Percentiles rank a stretch among this genome's conserved stretches.
Conservation (phyloP, 2,113 vertebrate genomes). For the Fregata magnificens region DNA sequence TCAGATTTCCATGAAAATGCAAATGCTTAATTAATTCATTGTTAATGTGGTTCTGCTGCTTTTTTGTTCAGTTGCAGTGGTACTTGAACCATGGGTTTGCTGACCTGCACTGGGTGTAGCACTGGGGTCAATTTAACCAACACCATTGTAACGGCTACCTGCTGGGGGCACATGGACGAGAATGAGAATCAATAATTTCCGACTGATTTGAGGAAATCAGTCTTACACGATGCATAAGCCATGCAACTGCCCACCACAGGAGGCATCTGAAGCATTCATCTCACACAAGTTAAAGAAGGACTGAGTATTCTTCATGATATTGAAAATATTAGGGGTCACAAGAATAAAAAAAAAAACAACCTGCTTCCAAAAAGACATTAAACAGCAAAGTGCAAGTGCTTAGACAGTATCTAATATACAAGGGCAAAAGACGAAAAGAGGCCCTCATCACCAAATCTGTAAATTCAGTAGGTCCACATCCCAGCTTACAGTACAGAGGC, state of each 20-base stretch:
- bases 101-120: not conserved
- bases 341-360: not conserved
- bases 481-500: not conserved
- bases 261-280: not conserved
- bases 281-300: not conserved
- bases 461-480: not conserved
- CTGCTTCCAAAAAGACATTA: not conserved
- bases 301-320: not conserved
- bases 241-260: not conserved
- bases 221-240: rapidly evolving
- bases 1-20: conserved; percentile 49
- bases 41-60: not conserved
- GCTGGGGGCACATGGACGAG: not conserved
- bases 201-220: not conserved
- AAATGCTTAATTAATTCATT: conserved; percentile 12
- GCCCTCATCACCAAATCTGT: not conserved
- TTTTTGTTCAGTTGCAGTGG: not conserved
- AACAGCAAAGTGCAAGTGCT: not conserved
- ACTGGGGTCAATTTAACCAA: not conserved
- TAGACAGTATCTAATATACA: not conserved
- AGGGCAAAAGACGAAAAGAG: not conserved
- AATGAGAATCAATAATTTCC: not conserved
- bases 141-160: not conserved
- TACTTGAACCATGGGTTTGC: not conserved
- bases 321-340: not conserved